Evolutionary conservation across 2,113 vertebrate species (phyloP), one percentile per base, ranked within the genome.

Genomic region (Notarius lentiginosus): DNA sequence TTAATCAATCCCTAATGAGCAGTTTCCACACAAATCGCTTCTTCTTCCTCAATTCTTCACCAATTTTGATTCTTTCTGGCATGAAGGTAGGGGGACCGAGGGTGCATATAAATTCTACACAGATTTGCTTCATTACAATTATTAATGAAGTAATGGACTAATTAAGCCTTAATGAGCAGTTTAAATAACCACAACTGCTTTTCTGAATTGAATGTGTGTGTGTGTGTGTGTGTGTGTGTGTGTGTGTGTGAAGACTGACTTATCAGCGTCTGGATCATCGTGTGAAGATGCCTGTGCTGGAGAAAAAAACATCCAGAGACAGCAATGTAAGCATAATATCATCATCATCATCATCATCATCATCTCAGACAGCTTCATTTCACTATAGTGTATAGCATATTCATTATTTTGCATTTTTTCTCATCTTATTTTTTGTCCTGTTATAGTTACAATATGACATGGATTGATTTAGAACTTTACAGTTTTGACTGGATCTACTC

Each of bases 211-310:
- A 30, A 55, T 73, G 70, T 73, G 34, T 73, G 58, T 72, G 30
- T 75, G 41, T 75, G 41, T 75, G 72, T 49, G 41, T 47, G 70
- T 72, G n/a, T 68, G 66, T 68, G 66, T 68, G 65, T 68, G 65
- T 68, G 55, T 83, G 79, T 56, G 55, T 34, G 20, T 63, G 11
- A 63, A 47, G 79, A 68, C 47, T 3, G 17, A 30, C 15, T 8
- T 24, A 72, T 60, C 17, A 58, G 47, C 60, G 9, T 86, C 80
- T 70, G 72, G 81, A 79, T 73, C 22, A 73, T 53, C 82, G 18
- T 84, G 68, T 70, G 51, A 92, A 75, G 34, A 95, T 96, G 95
- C 93, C 94, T 8, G 88, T 93, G 87, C 63, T 92, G 84, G 87
- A 92, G 82, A 91, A 81, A 90, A 81, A 93, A 70, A 51, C 86